A percentile compares a stretch with the other conserved stretches of the same genome.
Evolutionary conservation across 2,113 vertebrate genomes (phyloP).

Genomic region (Rhabdornis inornatus): DNA sequence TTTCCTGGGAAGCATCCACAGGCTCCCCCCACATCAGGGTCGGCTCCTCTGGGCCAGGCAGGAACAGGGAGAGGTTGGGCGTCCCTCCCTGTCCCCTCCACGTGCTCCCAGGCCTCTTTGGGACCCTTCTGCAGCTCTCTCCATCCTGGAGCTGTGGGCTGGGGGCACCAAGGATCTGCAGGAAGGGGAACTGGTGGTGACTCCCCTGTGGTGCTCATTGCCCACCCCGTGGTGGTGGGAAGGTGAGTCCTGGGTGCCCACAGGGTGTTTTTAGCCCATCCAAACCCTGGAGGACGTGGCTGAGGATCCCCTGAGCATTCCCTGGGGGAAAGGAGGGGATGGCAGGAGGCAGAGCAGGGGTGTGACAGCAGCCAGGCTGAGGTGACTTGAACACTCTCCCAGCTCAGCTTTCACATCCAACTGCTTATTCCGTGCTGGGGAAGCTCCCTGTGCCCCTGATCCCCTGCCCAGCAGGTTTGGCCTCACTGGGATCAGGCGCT

Average conservation of each 20-base stretch:
- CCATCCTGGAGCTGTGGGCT: background rate
- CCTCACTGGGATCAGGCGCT: background rate
- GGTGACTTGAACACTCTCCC: background rate
- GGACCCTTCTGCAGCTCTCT: background rate
- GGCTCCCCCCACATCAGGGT: background rate
- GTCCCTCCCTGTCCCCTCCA: background rate
- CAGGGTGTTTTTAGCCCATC: background rate
- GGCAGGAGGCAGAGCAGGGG: background rate
- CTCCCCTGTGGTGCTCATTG: accelerated
- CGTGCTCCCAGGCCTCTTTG: background rate
- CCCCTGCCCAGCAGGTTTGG: background rate
- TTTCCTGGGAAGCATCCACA: background rate
- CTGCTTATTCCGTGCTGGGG: background rate
- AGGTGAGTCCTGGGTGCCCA: background rate
- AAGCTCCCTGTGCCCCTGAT: accelerated
- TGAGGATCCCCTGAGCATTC: background rate
- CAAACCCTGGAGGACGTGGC: background rate
- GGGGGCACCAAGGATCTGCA: background rate
- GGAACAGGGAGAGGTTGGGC: background rate
- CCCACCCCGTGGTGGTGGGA: background rate
- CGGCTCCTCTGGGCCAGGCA: background rate
- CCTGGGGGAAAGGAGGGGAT: background rate
- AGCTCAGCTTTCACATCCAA: background rate
- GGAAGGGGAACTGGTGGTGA: accelerated
- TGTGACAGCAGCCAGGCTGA: background rate